A percentile compares a stretch with the other conserved stretches of the same genome.
phyloP scores from a whole-genome alignment of 2,113 vertebrate genomes.

The Sakesphorus luctuosus region DNA sequence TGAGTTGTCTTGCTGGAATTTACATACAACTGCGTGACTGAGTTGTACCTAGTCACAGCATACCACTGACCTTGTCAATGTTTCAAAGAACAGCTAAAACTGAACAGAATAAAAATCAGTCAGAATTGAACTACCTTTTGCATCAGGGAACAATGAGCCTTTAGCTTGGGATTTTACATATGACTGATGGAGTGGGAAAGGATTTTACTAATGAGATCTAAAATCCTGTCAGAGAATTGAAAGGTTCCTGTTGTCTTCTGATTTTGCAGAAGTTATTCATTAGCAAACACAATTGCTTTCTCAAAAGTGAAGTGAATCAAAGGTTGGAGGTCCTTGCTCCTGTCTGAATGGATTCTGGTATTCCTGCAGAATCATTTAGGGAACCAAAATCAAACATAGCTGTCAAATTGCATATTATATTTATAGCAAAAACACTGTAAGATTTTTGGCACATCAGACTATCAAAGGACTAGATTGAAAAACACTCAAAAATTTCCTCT shows the following conservation, averaged over 20 bases:
- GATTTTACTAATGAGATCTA: neutral
- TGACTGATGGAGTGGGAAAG: neutral
- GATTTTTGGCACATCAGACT: neutral
- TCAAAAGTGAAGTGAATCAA: neutral
- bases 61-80: neutral
- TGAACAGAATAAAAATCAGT: neutral
- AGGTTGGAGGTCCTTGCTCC: neutral
- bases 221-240: neutral
- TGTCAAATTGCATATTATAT: neutral
- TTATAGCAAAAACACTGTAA: neutral
- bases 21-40: neutral
- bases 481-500: neutral
- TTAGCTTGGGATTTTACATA: neutral
- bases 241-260: neutral
- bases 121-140: neutral
- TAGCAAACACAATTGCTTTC: neutral
- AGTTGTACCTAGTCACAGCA: neutral
- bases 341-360: neutral
- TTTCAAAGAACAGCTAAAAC: neutral
- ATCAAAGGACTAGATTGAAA: neutral
- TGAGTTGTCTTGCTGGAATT: neutral
- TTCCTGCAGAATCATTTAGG: neutral
- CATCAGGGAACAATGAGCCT: neutral
- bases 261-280: neutral
- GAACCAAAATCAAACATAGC: neutral